phyloP scores from a whole-genome alignment of 2,797 vertebrate genomes.

The Chanos chanos region DNA sequence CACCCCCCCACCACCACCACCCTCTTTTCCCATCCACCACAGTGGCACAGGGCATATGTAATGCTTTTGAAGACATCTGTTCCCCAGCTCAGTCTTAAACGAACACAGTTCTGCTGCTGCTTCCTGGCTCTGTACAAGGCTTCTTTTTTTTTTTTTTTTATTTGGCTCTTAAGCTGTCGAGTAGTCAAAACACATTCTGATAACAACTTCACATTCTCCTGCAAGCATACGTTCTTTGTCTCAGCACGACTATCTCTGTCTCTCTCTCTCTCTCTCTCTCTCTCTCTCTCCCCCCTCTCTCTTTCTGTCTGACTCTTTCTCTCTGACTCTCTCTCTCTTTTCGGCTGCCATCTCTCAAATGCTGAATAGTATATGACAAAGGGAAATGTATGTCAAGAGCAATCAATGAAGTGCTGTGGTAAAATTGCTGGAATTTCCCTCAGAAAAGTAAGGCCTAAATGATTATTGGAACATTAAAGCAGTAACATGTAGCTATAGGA shows the following conservation, averaged over 20 bases:
- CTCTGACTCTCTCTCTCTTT: neutral
- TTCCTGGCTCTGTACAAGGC: constrained; percentile 16
- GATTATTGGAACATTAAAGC: constrained; percentile 20
- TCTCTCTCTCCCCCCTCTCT: constrained; percentile 1
- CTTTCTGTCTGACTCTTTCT: neutral
- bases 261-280: neutral
- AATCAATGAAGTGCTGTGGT: constrained; percentile 20
- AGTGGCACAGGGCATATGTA: constrained; percentile 1
- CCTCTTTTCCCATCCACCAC: neutral
- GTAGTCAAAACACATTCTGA: constrained; percentile 43
- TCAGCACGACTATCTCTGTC: neutral
- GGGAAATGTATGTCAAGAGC: constrained; percentile 32
- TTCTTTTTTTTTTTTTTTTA: constrained; percentile 20
- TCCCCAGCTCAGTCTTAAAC: constrained; percentile 9
- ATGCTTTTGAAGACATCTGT: constrained; percentile 22
- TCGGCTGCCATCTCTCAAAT: constrained; percentile 8
- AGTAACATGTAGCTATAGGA: neutral
- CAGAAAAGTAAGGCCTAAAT: constrained; percentile 15
- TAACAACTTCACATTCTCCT: constrained; percentile 24
- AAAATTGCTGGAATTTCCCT: constrained; percentile 13
- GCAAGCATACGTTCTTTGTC: neutral
- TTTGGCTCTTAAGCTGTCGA: constrained; percentile 25
- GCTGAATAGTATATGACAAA: constrained; percentile 34
- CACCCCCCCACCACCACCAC: neutral
- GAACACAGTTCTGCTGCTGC: neutral